These are phyloP conservation scores for Isichthys henryi DNA, from an alignment of 2,113 vertebrate genomes.

Conservation along the genomic window DNA sequence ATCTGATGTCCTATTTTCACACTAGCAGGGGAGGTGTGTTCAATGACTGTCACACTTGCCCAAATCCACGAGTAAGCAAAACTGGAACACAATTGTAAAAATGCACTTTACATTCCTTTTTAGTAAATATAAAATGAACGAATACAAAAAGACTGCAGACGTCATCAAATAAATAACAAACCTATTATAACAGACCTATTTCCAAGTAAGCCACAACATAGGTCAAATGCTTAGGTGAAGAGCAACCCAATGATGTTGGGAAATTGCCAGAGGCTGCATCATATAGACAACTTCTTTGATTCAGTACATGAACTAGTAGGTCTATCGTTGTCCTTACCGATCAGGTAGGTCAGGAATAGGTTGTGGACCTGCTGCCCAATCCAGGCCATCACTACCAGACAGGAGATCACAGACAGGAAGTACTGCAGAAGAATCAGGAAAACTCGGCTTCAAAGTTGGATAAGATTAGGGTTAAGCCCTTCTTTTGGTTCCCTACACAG, in stretches of 20 bases:
- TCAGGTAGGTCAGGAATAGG: constrained; percentile 72
- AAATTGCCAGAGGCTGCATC: not conserved
- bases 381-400: constrained; percentile 69
- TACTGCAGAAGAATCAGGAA: constrained; percentile 49
- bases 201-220: not conserved
- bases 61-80: not conserved
- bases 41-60: not conserved
- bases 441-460: not conserved
- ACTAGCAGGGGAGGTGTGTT: not conserved
- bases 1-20: constrained; percentile 13
- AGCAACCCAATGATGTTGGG: not conserved
- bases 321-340: constrained; percentile 56
- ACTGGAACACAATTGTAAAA: not conserved
- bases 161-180: not conserved
- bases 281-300: not conserved
- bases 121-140: not conserved
- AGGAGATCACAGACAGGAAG: constrained; percentile 66
- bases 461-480: not conserved
- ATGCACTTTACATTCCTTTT: not conserved
- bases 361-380: constrained; percentile 79
- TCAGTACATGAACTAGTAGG: not conserved
- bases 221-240: not conserved
- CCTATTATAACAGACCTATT: not conserved
- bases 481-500: not conserved
- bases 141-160: not conserved